Conservation (phyloP, 2,113 vertebrate species). For the Carassius carassius region DNA sequence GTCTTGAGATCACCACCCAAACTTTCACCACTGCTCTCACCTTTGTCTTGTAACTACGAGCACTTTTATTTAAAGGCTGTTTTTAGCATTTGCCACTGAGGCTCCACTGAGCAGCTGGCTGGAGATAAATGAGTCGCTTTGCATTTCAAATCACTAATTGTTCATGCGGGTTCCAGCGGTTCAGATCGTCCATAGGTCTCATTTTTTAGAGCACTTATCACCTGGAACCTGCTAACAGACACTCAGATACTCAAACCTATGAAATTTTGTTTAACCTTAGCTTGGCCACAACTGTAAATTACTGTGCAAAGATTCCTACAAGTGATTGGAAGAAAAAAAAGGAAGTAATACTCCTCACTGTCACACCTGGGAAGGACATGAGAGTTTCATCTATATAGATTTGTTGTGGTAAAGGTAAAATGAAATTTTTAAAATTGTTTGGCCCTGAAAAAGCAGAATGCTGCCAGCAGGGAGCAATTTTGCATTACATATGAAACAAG, state of each 20-base stretch:
- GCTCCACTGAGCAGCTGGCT: conserved; percentile 31
- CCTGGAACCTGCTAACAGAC: neutral
- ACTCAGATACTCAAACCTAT: neutral
- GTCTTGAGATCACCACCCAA: conserved; percentile 41
- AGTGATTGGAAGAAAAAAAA: neutral
- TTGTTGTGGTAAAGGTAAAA: conserved; percentile 2
- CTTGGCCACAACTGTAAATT: neutral
- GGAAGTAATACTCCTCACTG: neutral
- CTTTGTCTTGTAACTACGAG: conserved; percentile 8
- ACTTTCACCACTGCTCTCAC: neutral
- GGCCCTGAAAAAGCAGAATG: neutral
- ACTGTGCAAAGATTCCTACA: neutral
- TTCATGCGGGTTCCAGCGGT: neutral
- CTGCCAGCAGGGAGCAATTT: neutral
- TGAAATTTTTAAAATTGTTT: neutral
- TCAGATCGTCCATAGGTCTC: neutral
- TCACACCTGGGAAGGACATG: neutral
- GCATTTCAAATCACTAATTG: conserved; percentile 37
- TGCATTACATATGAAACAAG: conserved; percentile 4
- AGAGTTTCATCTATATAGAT: neutral
- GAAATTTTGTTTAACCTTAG: neutral
- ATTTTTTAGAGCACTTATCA: neutral
- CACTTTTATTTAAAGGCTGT: conserved; percentile 22
- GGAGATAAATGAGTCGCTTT: conserved; percentile 17
- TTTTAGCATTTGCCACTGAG: conserved; percentile 29